Conservation (phyloP, 35 echinoderm and acorn worm genomes). For the Heliocidaris tuberculata region DNA sequence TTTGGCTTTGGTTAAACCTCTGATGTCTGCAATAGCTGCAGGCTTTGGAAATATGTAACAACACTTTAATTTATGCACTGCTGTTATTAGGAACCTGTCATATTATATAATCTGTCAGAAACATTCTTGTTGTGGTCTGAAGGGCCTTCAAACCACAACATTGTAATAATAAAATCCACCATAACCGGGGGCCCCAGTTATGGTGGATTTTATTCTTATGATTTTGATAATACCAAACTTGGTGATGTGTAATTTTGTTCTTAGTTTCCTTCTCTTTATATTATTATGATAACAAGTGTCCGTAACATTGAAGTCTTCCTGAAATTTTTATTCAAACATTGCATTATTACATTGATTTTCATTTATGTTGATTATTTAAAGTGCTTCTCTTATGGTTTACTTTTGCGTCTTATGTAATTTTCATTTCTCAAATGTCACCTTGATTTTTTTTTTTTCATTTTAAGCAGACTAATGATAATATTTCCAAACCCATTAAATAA, state of each 20-base stretch:
- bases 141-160: too few species aligned
- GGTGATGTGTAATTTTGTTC: neutral
- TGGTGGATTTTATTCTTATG: neutral
- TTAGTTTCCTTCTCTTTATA: neutral
- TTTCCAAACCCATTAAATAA: neutral
- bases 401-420: neutral
- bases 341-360: neutral
- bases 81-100: neutral
- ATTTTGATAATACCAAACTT: neutral
- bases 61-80: neutral
- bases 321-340: neutral
- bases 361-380: neutral
- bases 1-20: too few species aligned
- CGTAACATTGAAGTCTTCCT: conserved; percentile 10
- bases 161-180: too few species aligned
- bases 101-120: neutral
- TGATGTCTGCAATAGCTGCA: too few species aligned
- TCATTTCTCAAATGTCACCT: neutral
- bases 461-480: neutral
- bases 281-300: neutral
- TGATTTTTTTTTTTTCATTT: neutral
- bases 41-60: too few species aligned
- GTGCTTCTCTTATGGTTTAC: neutral
- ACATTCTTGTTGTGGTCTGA: neutral
- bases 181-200: neutral